Conservation (phyloP, 2,888 invertebrate genomes). For the Orthonychiurus folsomi region DNA sequence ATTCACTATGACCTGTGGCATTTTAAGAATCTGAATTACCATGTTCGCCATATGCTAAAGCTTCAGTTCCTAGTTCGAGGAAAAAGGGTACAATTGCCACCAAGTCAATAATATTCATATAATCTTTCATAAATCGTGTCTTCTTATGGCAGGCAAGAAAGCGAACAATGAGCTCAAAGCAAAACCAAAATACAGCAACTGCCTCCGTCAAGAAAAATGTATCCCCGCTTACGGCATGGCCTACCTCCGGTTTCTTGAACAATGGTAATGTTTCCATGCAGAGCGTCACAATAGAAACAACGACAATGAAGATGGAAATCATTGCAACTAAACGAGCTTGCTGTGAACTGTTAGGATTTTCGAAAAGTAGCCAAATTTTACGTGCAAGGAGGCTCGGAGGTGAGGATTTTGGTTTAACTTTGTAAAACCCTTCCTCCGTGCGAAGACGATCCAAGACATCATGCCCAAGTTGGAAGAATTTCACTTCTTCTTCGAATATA, state of each 20-base stretch:
- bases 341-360: slow-evolving; percentile 27
- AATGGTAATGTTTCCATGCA: slow-evolving; percentile 28
- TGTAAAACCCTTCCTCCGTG: slow-evolving; percentile 22
- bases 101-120: slow-evolving; percentile 34
- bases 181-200: slow-evolving; percentile 29
- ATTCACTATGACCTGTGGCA: no score
- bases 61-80: slow-evolving; percentile 9
- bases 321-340: slow-evolving; percentile 29
- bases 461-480: slow-evolving; percentile 29
- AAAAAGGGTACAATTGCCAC: slow-evolving; percentile 33
- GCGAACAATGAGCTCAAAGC: slow-evolving; percentile 24
- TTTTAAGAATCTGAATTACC: no score
- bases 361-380: slow-evolving; percentile 36
- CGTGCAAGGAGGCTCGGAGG: slow-evolving; percentile 24
- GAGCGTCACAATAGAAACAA: slow-evolving; percentile 28
- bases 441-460: slow-evolving; percentile 15
- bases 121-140: slow-evolving; percentile 16
- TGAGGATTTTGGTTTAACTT: slow-evolving; percentile 15
- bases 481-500: slow-evolving; percentile 31
- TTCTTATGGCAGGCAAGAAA: slow-evolving; percentile 18
- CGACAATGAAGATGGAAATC: slow-evolving; percentile 26
- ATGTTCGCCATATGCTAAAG: not conserved
- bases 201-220: slow-evolving; percentile 31
- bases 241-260: not conserved
- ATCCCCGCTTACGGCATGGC: slow-evolving; percentile 10